phyloP scores from a whole-genome alignment of 2,797 vertebrate genomes.

The Peromyscus aztecus region DNA sequence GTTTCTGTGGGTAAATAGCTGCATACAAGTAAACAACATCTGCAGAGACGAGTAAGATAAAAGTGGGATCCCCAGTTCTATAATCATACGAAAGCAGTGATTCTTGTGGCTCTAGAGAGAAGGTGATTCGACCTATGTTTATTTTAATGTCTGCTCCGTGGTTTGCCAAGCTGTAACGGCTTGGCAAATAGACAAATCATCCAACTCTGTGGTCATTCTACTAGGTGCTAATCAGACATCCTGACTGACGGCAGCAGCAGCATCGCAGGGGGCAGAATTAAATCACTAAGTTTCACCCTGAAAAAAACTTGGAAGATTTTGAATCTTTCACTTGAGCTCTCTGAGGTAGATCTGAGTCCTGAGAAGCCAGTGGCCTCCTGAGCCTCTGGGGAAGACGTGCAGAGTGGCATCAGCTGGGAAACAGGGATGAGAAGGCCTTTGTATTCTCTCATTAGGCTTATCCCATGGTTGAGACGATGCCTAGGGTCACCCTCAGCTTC shows the following conservation, averaged over 20 bases:
- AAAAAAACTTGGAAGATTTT: constrained; percentile 1
- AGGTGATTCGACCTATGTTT: constrained; percentile 16
- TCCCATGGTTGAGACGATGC: neutral
- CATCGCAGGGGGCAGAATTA: constrained; percentile 27
- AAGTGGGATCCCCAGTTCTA: neutral
- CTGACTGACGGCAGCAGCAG: neutral
- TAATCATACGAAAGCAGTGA: neutral
- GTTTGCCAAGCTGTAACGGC: neutral
- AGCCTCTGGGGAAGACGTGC: neutral
- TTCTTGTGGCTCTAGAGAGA: constrained; percentile 42
- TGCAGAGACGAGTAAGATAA: neutral
- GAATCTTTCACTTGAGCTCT: neutral
- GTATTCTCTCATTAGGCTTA: neutral
- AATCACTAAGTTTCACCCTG: neutral
- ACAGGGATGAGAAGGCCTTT: neutral
- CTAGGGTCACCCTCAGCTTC: neutral
- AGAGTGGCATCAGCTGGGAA: neutral
- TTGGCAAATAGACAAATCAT: constrained; percentile 1
- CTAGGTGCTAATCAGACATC: constrained; percentile 28
- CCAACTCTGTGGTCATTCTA: neutral
- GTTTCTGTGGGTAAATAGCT: neutral
- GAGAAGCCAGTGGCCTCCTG: neutral
- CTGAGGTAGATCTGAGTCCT: neutral
- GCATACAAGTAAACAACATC: neutral
- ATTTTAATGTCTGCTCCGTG: neutral